Conservation (phyloP, 2,888 invertebrate species). For the Drosophila fulvimacula region DNA sequence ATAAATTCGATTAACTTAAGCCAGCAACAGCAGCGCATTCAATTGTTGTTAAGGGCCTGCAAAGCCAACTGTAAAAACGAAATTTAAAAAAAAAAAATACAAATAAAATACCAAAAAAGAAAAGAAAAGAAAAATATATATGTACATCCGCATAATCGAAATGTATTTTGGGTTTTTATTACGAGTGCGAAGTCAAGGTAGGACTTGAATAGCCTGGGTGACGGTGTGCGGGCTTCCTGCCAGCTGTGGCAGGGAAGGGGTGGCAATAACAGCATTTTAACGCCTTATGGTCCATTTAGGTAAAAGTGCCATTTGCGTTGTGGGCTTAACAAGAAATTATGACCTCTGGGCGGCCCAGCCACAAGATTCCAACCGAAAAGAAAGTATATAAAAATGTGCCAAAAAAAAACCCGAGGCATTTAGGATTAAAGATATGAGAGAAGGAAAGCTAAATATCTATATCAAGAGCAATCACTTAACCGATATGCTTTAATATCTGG, state of each 20-base stretch:
- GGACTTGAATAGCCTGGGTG: slow-evolving; percentile 9
- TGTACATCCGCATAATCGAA: slow-evolving; percentile 71
- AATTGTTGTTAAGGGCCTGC: slow-evolving; percentile 70
- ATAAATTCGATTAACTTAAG: slow-evolving; percentile 74
- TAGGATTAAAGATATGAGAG: slow-evolving; percentile 3
- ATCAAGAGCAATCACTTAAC: too few species aligned
- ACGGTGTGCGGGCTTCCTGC: slow-evolving; percentile 3
- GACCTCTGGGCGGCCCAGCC: slow-evolving; percentile 60
- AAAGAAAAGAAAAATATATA: slow-evolving; percentile 6
- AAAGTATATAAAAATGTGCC: slow-evolving; percentile 42
- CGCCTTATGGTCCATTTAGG: slow-evolving; percentile 83
- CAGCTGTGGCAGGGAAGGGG: slow-evolving; percentile 9
- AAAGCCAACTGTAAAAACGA: slow-evolving; percentile 52
- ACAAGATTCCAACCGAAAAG: slow-evolving; percentile 27
- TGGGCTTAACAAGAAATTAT: slow-evolving; percentile 83
- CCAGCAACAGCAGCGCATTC: slow-evolving; percentile 34
- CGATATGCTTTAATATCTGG: neutral
- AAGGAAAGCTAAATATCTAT: slow-evolving; percentile 1
- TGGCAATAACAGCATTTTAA: slow-evolving; percentile 77
- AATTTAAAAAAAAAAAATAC: slow-evolving; percentile 48
- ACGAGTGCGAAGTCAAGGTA: slow-evolving; percentile 58
- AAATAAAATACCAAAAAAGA: slow-evolving; percentile 15
- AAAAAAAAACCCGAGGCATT: slow-evolving; percentile 11
- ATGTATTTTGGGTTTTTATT: slow-evolving; percentile 76
- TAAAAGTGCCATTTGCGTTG: slow-evolving; percentile 82